Conservation (phyloP, 2,113 vertebrate genomes). For the Zosterops japonicus region DNA sequence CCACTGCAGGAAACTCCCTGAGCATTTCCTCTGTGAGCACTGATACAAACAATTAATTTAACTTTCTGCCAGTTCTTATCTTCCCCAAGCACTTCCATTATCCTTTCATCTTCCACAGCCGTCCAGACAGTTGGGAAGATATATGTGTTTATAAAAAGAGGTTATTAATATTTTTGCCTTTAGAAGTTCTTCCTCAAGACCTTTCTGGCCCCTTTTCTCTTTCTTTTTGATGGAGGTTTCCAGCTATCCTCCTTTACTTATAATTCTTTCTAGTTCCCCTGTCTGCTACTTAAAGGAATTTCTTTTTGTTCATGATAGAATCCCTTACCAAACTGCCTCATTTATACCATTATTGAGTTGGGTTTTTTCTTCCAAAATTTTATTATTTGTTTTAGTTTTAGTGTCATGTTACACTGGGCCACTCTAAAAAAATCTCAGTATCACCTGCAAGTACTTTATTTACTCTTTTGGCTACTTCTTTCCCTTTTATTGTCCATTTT, state of each 20-base stretch:
- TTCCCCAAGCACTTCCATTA: not conserved
- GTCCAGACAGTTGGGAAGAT: not conserved
- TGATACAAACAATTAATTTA: conserved; percentile 4
- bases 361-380: accelerated
- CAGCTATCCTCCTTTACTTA: not conserved
- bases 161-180: not conserved
- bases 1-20: not conserved
- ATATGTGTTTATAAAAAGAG: not conserved
- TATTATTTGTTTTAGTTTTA: not conserved
- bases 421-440: not conserved
- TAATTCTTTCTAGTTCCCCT: not conserved
- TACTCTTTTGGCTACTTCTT: not conserved
- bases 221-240: not conserved
- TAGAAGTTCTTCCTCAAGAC: not conserved
- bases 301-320: not conserved
- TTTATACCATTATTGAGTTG: not conserved
- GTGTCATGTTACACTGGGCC: not conserved
- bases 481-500: not conserved
- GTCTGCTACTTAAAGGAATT: not conserved
- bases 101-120: conserved; percentile 51
- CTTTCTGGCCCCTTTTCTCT: not conserved
- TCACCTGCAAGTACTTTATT: not conserved
- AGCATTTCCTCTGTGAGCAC: not conserved
- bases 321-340: not conserved
- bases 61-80: not conserved